A percentile compares a stretch with the other conserved stretches of the same genome.
Evolutionary conservation across 2,888 invertebrate genomes (phyloP).

Genomic region (Brenthis ino): DNA sequence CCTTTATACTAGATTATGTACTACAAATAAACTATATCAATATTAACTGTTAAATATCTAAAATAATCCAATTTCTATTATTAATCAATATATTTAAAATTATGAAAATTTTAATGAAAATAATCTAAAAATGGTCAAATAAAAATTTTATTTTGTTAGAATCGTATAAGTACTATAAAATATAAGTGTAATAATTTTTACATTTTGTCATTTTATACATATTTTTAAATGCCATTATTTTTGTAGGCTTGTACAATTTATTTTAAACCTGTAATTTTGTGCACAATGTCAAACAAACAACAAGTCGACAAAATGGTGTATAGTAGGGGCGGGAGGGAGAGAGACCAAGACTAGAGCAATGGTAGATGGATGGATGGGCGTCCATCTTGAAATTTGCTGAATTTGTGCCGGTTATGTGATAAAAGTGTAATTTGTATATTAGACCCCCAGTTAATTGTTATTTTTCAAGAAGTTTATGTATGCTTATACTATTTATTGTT

Average conservation of each 20-base stretch:
- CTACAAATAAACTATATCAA: too few relatives aligned
- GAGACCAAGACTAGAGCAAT: constrained; percentile 36
- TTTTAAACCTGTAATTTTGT: constrained; percentile 13
- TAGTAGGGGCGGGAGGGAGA: constrained; percentile 35
- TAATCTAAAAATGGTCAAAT: too few relatives aligned
- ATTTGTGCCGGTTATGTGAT: constrained; percentile 88
- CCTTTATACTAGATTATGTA: too few relatives aligned
- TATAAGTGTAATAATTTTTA: neutral
- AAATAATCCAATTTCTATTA: too few relatives aligned
- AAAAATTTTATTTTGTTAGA: too few relatives aligned
- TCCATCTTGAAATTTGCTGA: constrained; percentile 91
- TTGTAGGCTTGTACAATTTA: constrained; percentile 9
- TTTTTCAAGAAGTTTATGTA: constrained; percentile 76
- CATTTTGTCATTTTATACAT: neutral
- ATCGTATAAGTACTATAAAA: too few relatives aligned
- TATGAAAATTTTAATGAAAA: too few relatives aligned
- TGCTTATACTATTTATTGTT: constrained; percentile 71
- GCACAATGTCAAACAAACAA: constrained; percentile 36
- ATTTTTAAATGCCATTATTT: neutral
- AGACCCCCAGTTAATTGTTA: constrained; percentile 71
- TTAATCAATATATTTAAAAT: too few relatives aligned
- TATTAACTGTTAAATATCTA: too few relatives aligned
- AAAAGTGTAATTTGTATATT: constrained; percentile 79
- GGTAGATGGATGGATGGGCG: constrained; percentile 84
- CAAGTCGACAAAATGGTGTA: constrained; percentile 37